Conservation (phyloP, 2,797 vertebrate genomes). For the Micrastur ruficollis region DNA sequence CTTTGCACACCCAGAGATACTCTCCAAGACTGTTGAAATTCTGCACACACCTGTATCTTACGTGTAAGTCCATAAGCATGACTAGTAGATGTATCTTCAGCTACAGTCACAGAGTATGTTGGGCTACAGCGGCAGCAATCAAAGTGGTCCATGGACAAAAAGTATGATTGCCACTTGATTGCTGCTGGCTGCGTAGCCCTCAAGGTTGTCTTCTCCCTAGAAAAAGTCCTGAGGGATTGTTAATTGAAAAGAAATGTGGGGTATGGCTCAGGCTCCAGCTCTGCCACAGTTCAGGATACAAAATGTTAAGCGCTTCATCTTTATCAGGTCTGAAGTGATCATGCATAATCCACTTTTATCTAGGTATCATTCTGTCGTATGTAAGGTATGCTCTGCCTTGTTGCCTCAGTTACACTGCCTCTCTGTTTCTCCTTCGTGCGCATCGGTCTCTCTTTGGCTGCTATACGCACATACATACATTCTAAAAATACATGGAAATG, state of each 20-base stretch:
- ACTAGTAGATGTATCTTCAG: not conserved
- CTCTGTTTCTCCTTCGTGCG: not conserved
- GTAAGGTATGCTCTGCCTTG: not conserved
- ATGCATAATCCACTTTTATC: not conserved
- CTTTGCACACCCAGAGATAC: not conserved
- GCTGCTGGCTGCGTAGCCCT: not conserved
- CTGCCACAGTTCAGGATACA: not conserved
- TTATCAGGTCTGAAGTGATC: not conserved
- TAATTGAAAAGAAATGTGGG: not conserved
- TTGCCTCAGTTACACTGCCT: not conserved
- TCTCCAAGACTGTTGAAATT: constrained; percentile 20
- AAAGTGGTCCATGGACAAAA: not conserved
- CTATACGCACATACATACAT: not conserved
- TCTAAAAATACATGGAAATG: constrained; percentile 51
- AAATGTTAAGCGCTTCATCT: not conserved
- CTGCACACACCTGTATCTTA: not conserved
- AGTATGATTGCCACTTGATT: not conserved
- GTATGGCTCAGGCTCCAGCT: not conserved
- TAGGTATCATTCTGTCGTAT: constrained; percentile 16
- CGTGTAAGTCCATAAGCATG: not conserved
- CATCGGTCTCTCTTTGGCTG: not conserved
- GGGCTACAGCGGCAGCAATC: not conserved
- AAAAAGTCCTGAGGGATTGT: not conserved
- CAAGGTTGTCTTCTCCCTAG: not conserved
- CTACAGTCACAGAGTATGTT: not conserved